Evolutionary conservation across 2,113 vertebrate genomes (phyloP).

Genomic region (Cephalopterus ornatus): DNA sequence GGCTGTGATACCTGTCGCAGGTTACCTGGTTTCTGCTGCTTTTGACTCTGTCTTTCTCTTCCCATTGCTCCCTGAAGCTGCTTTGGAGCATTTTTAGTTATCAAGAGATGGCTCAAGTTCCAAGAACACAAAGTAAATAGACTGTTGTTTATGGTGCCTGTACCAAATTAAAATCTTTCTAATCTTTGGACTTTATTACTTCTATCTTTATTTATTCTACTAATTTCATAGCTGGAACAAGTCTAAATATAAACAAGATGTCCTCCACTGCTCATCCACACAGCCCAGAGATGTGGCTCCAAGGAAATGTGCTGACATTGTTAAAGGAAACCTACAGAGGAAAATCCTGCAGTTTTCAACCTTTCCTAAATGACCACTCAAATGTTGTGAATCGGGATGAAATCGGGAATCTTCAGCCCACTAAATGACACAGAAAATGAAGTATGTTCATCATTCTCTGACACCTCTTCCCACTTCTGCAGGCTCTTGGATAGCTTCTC

Average conservation of each 20-base stretch:
- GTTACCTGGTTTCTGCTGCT: neutral
- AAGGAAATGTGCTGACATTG: neutral
- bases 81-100: neutral
- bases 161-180: constrained; percentile 17
- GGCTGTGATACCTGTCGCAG: neutral
- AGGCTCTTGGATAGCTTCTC: neutral
- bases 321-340: neutral
- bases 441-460: neutral
- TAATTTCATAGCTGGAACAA: constrained; percentile 45
- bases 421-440: neutral
- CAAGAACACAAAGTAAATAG: constrained; percentile 47
- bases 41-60: neutral
- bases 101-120: neutral
- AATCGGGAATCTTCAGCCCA: neutral
- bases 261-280: neutral
- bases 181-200: constrained; percentile 40
- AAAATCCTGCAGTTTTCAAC: neutral
- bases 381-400: neutral
- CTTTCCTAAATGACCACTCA: neutral
- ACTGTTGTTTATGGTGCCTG: constrained; percentile 15
- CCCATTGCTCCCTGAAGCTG: neutral
- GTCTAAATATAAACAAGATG: constrained; percentile 32
- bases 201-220: constrained; percentile 50
- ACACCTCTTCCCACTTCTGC: neutral
- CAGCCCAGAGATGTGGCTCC: neutral